Percentiles rank a stretch among this genome's conserved stretches.
phyloP scores from a whole-genome alignment of 2,888 invertebrate genomes.

The Argyra leucocephala region DNA sequence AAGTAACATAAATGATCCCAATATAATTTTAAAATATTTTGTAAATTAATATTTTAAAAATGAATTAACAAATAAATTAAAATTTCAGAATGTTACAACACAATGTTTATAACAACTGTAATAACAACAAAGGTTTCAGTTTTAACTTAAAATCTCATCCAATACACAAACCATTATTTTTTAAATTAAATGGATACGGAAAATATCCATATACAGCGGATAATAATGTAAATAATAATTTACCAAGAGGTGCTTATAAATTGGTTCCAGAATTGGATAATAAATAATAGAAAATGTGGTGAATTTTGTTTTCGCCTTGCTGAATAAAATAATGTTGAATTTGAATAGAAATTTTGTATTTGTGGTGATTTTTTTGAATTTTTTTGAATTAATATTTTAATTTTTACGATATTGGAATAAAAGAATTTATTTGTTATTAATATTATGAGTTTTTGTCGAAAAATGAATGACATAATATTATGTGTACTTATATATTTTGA shows the following conservation, averaged over 20 bases:
- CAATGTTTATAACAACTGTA: background rate
- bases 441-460: no score
- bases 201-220: background rate
- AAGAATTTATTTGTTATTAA: no score
- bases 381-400: no score
- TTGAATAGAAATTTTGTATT: no score
- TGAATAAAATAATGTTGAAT: background rate
- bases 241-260: background rate
- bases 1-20: background rate
- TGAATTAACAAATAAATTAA: no score
- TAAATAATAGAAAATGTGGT: background rate
- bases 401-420: no score
- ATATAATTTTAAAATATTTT: background rate
- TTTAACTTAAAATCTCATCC: background rate
- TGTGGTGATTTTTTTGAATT: no score
- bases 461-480: no score
- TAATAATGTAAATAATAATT: slow-evolving; percentile 1
- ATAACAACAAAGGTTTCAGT: background rate
- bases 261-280: background rate
- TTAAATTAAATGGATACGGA: background rate
- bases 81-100: no score
- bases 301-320: no score
- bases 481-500: no score
- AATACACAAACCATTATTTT: background rate
- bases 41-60: background rate